Percentiles rank a stretch among this genome's conserved stretches.
These are phyloP conservation scores for Poliocrania exsul DNA, from an alignment of 2,797 vertebrate genomes.

Conservation along the genomic window DNA sequence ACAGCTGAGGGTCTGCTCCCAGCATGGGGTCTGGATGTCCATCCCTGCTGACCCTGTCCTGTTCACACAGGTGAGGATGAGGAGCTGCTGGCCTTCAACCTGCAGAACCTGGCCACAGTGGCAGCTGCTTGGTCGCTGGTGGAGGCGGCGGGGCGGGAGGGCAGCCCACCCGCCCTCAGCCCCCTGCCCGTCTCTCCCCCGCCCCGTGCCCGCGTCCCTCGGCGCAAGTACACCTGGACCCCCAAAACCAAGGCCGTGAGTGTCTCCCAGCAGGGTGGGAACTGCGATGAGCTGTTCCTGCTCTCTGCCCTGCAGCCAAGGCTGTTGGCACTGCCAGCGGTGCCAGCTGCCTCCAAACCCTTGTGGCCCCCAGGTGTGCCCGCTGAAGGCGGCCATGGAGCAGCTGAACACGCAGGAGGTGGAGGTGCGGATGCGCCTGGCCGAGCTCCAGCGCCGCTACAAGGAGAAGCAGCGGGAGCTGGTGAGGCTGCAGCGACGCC, in stretches of 20 bases:
- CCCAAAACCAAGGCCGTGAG: constrained; percentile 93
- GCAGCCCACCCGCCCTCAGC: constrained; percentile 37
- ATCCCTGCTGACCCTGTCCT: accelerated
- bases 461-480: constrained; percentile 96
- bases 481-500: constrained; percentile 91
- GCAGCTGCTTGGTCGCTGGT: constrained; percentile 92
- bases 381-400: constrained; percentile 90
- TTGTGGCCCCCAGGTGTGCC: constrained; percentile 83
- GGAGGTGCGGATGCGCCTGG: constrained; percentile 90
- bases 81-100: constrained; percentile 88
- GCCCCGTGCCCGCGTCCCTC: constrained; percentile 85
- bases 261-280: not conserved
- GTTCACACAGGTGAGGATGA: constrained; percentile 75
- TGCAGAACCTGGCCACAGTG: constrained; percentile 91
- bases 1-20: not conserved
- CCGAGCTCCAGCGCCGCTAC: constrained; percentile 91
- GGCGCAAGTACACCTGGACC: constrained; percentile 92
- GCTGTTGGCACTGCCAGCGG: not conserved
- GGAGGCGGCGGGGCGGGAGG: constrained; percentile 77
- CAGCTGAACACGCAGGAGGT: constrained; percentile 91
- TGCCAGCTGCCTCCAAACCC: not conserved
- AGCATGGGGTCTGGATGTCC: accelerated
- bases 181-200: constrained; percentile 61
- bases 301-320: accelerated
- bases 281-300: not conserved